Base-by-base conservation (phyloP, 2,113 vertebrate species). In the Hippocampus mohnikei region DNA sequence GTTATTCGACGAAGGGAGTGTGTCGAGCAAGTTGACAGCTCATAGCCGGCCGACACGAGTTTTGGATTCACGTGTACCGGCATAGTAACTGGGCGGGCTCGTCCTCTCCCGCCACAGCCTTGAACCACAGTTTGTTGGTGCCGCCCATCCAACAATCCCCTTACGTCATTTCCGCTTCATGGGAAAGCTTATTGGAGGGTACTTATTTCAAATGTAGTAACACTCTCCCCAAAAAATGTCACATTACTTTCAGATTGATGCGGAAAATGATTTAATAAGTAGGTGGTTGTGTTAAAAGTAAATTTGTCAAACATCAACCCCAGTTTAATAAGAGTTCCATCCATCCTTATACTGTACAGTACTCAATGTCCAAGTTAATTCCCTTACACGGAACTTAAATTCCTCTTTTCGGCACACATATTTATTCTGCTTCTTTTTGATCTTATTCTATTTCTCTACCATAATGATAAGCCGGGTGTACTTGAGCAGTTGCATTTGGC, bases 91-190 rank as follows among this genome's bases (percentile, higher is more conserved):
- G 85, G 89, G 84, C 76, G 16, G 76, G 82, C 71, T 70, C 67
- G 66, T 5, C 2, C 20, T 77, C 71, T 88, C 84, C 83, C 87
- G 87, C 87, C 88, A 83, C 71, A 69, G 27, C 4, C 56, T 82
- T 83, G 77, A 84, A 82, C 75, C 29, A 25, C 15, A 33, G 50
- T 29, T 15, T 66, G 0, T 42, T 5, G 5, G 65, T 74, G 5
- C 56, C 56, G 67, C 59, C 44, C 55, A n/a, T 0, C 62, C 10
- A 23, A 16, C n/a, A n/a, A 0, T 29, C 5, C 13, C 59, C 11
- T 66, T 68, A 76, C 74, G 25, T 66, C 21, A 7, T 8, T 23
- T 76, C 73, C 60, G 1, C 13, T 44, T 27, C 20, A 23, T 1
- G 15, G 46, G 46, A 16, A 7, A 18, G 13, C 12, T 16, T 15